Evolutionary conservation across 1,140 invertebrate species (phyloP).

Genomic region (Calosoma granatense): DNA sequence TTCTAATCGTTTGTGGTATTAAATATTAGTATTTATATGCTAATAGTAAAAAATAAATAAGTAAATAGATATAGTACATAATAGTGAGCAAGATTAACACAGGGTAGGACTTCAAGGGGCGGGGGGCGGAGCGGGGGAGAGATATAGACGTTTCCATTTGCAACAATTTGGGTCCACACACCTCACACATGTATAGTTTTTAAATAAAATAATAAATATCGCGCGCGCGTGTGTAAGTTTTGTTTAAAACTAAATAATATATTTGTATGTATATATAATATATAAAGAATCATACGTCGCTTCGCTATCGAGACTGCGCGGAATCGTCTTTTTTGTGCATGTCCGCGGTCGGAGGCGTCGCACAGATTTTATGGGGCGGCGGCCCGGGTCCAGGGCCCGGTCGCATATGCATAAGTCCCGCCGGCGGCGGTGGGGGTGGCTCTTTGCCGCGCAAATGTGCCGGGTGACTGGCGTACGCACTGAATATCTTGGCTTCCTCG

Average conservation of each 20-base stretch:
- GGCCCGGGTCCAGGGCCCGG: slow-evolving; percentile 22
- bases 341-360: slow-evolving; percentile 27
- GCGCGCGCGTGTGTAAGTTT: not conserved
- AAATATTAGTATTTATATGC: not conserved
- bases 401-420: slow-evolving; percentile 39
- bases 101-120: not conserved
- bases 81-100: no score
- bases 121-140: not conserved
- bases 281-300: not conserved
- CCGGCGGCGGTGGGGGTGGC: slow-evolving; percentile 24
- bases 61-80: not conserved
- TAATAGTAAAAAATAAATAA: not conserved
- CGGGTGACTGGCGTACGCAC: slow-evolving; percentile 41
- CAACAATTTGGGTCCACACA: not conserved
- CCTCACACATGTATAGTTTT: not conserved
- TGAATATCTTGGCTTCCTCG: slow-evolving; percentile 64
- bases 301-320: slow-evolving; percentile 29
- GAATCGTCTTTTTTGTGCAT: slow-evolving; percentile 32
- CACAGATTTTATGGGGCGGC: slow-evolving; percentile 28
- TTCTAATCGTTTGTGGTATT: no score
- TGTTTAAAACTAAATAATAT: not conserved
- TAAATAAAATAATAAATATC: not conserved
- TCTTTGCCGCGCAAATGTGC: slow-evolving; percentile 48
- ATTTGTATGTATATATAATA: not conserved
- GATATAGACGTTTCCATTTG: not conserved